These are phyloP conservation scores for Nestor notabilis DNA, from an alignment of 2,113 vertebrate species.

Conservation along the genomic window DNA sequence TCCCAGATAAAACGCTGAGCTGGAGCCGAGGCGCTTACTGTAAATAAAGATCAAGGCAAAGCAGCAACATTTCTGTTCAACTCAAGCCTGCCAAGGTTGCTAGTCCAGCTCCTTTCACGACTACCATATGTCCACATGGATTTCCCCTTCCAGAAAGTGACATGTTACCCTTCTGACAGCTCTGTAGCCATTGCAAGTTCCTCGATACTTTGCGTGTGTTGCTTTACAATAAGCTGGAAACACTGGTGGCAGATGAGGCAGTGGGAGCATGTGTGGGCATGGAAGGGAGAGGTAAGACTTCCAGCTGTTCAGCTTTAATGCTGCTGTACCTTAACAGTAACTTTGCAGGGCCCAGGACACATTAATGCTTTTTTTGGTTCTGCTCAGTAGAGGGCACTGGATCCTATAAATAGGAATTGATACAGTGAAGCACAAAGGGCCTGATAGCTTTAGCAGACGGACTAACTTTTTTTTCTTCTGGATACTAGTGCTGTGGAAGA, in stretches of 20 bases:
- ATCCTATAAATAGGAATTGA: neutral
- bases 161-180: neutral
- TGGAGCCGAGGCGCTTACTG: constrained; percentile 49
- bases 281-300: neutral
- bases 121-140: constrained; percentile 20
- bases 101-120: constrained; percentile 29
- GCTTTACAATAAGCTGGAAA: neutral
- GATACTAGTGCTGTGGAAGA: neutral
- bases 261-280: neutral
- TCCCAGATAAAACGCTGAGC: constrained; percentile 57
- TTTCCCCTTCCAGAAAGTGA: constrained; percentile 18
- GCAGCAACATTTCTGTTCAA: neutral
- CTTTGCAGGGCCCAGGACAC: neutral
- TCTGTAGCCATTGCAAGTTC: neutral
- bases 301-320: neutral
- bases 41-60: constrained; percentile 67
- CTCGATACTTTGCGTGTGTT: neutral
- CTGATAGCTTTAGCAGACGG: constrained; percentile 48
- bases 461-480: neutral
- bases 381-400: constrained; percentile 56
- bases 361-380: neutral
- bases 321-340: neutral
- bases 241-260: neutral
- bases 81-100: constrained; percentile 36
- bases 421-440: neutral